Evolutionary conservation across 2,797 vertebrate genomes (phyloP), one percentile per base, ranked within the genome.

Genomic region (Rhinichthys osculus): DNA sequence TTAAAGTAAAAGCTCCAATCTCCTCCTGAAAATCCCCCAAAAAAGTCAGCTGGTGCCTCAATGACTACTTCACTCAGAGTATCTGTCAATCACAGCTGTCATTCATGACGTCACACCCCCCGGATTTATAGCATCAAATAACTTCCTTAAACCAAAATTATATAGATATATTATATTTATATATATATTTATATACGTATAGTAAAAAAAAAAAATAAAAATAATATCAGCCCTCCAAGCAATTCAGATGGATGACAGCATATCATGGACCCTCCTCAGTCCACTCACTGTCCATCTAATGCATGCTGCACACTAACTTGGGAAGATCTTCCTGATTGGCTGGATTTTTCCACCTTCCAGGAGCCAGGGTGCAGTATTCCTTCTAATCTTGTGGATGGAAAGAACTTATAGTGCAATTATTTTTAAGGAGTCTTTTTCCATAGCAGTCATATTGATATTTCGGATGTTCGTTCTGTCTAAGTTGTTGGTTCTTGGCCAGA

Each of bases 391-490:
- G 23, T 40, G 52, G 21, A 59, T 9, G 13, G 13, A 59, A 59
- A n/a, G 5, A 66, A 66, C 27, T 17, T 17, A 16, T 17, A 8
- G 13, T 72, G 52, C 7, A 40, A 40, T 78, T 17, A n/a, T 40
- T 59, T 77, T 57, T 77, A 74, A 52, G 8, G 71, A 74, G 11
- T 54, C 30, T 57, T 57, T 77, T 77, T 59, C 74, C 74, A 40
- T 16, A 13, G 52, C 21, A 38, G 74, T 59, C 0, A 57, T 77
- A 38, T 14, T 57, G 10, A 77, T 76, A 38, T 59, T 59, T 78
- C 0, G 9, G 35, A 78, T 59, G 52, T n/a, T 47, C 21, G 38
- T 52, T 13, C 7, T 66, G n/a, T 66, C 11, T n/a, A 57, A 21
- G 38, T 3, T 62, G 30, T 21, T 23, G 13, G 73, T 57, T 59